Evolutionary conservation across 2,797 vertebrate genomes (phyloP).

Genomic region (Chelmon rostratus): DNA sequence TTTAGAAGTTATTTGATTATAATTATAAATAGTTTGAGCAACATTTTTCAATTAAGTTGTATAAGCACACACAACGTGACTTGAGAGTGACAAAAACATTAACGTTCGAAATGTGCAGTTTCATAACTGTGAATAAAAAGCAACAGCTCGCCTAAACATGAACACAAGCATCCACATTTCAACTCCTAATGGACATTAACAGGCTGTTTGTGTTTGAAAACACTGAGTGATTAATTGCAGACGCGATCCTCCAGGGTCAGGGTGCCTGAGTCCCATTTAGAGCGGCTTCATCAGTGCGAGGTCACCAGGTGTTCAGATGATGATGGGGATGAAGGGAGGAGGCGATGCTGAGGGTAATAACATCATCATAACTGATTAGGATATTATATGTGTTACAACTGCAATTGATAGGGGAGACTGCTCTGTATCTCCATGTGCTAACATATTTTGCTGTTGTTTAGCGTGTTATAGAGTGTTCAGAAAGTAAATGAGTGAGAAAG

Average conservation of each 20-base stretch:
- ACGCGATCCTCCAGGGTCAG: constrained; percentile 37
- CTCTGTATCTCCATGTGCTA: constrained; percentile 27
- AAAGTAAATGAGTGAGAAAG: constrained; percentile 55
- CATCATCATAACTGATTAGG: constrained; percentile 57
- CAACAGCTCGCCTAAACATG: not conserved
- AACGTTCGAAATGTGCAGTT: not conserved
- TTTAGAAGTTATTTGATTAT: not conserved
- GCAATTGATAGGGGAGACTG: constrained; percentile 41
- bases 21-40: too few relatives aligned
- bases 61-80: not conserved
- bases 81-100: not conserved
- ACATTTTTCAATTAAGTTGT: too few relatives aligned
- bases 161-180: constrained; percentile 8
- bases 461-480: constrained; percentile 18
- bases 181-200: constrained; percentile 50
- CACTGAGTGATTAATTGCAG: constrained; percentile 66
- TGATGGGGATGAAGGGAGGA: constrained; percentile 46
- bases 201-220: constrained; percentile 58
- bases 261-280: constrained; percentile 64
- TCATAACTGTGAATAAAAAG: constrained; percentile 17
- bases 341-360: constrained; percentile 46
- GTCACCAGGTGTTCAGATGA: constrained; percentile 66
- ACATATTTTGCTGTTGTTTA: constrained; percentile 29
- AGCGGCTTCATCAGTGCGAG: constrained; percentile 45
- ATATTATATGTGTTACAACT: constrained; percentile 40